A percentile compares a stretch with the other conserved stretches of the same genome.
These are phyloP conservation scores for Polyploca ridens DNA, from an alignment of 2,888 invertebrate genomes.

Conservation along the genomic window DNA sequence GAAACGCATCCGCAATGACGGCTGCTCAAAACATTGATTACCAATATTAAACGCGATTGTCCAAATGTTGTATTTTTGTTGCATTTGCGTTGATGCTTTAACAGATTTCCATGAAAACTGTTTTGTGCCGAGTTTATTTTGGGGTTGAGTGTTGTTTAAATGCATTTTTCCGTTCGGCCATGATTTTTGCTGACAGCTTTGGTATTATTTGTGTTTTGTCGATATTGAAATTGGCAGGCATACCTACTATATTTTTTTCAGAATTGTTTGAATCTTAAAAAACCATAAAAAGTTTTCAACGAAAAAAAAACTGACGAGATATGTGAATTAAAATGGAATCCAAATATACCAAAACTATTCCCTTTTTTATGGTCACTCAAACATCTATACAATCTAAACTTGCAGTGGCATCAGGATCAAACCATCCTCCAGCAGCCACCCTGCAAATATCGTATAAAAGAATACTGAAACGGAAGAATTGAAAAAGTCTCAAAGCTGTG, in stretches of 20 bases:
- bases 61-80: constrained; percentile 8
- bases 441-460: background rate
- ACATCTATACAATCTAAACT: no score
- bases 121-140: background rate
- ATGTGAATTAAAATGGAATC: no score
- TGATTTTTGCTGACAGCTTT: background rate
- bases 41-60: constrained; percentile 3
- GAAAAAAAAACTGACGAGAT: no score
- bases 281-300: no score
- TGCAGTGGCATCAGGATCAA: no score
- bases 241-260: no score
- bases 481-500: background rate
- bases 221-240: background rate
- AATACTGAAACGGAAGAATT: background rate
- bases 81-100: background rate
- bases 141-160: background rate
- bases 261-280: no score
- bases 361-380: no score
- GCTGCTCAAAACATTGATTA: constrained; percentile 61
- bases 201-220: background rate
- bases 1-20: constrained; percentile 53
- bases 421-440: background rate
- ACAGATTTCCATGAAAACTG: background rate
- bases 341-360: no score
- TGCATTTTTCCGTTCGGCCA: background rate